Percentiles rank a stretch among this genome's conserved stretches.
phyloP scores from a whole-genome alignment of 2,797 vertebrate species.

The Malacoctenus gilli region DNA sequence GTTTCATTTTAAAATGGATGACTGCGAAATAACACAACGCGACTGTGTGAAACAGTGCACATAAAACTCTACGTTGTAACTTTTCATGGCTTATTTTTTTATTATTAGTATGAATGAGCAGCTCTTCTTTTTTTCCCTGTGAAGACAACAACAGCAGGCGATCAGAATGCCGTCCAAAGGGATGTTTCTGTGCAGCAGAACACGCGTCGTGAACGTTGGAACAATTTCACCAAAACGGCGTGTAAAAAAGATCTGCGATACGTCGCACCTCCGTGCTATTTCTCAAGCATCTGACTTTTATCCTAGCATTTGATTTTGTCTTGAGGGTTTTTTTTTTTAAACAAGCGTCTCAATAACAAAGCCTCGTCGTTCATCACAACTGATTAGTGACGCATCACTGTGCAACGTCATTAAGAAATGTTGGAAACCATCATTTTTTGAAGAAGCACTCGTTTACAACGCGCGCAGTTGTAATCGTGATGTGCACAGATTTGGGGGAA shows the following conservation, averaged over 20 bases:
- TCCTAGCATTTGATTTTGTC: too few relatives aligned
- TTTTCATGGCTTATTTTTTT: slow-evolving; percentile 47
- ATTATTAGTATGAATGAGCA: slow-evolving; percentile 52
- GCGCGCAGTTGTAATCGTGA: too few relatives aligned
- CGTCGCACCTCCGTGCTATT: slow-evolving; percentile 48
- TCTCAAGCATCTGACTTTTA: slow-evolving; percentile 25
- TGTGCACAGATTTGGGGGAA: too few relatives aligned
- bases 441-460: too few relatives aligned
- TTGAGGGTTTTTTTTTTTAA: too few relatives aligned
- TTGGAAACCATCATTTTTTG: slow-evolving; percentile 1
- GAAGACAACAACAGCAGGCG: slow-evolving; percentile 55
- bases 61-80: slow-evolving; percentile 41
- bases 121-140: slow-evolving; percentile 31
- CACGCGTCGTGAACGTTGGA: slow-evolving; percentile 61
- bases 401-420: slow-evolving; percentile 5
- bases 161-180: slow-evolving; percentile 65
- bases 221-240: slow-evolving; percentile 58
- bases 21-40: slow-evolving; percentile 41
- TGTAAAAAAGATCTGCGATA: slow-evolving; percentile 56
- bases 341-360: slow-evolving; percentile 30
- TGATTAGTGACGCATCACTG: slow-evolving; percentile 10
- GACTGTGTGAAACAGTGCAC: slow-evolving; percentile 47
- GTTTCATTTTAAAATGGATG: slow-evolving; percentile 33
- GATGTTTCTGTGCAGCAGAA: slow-evolving; percentile 74
- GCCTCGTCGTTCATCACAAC: slow-evolving; percentile 22